Evolutionary conservation across 2,797 vertebrate species (phyloP).

Genomic region (Eutrigla gurnardus): DNA sequence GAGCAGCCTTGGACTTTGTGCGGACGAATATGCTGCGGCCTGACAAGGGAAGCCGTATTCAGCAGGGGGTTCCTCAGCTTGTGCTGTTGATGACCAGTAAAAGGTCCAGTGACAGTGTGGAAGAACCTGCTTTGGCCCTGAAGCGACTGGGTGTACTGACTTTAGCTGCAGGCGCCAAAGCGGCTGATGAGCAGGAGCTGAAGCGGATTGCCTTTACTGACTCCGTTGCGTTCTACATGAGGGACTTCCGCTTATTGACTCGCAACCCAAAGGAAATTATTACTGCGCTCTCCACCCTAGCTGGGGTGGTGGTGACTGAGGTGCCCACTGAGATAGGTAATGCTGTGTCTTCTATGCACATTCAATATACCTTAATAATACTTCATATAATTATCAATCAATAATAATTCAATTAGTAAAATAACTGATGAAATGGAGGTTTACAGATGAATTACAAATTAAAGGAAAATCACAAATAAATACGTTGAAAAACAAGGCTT

Average conservation of each 20-base stretch:
- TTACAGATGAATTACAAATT: no score
- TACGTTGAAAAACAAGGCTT: neutral
- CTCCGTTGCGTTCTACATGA: constrained; percentile 79
- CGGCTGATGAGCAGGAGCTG: constrained; percentile 84
- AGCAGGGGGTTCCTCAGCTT: constrained; percentile 87
- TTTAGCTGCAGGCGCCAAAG: constrained; percentile 85
- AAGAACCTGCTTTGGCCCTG: constrained; percentile 81
- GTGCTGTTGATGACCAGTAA: constrained; percentile 90
- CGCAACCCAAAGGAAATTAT: constrained; percentile 74
- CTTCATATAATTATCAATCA: no score
- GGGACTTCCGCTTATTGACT: constrained; percentile 73
- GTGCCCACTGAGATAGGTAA: constrained; percentile 82
- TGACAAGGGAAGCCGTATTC: constrained; percentile 86
- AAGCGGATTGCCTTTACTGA: constrained; percentile 85
- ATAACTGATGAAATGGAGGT: no score
- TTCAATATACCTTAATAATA: neutral
- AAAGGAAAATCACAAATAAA: neutral
- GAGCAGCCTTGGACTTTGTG: constrained; percentile 89
- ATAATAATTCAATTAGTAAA: neutral
- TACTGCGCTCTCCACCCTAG: constrained; percentile 86
- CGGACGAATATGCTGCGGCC: constrained; percentile 86
- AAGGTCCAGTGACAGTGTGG: constrained; percentile 88
- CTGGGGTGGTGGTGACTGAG: constrained; percentile 81
- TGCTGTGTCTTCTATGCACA: neutral
- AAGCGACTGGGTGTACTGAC: constrained; percentile 86